These are phyloP conservation scores for Horisme vitalbata DNA, from an alignment of 2,888 invertebrate species.

Conservation along the genomic window DNA sequence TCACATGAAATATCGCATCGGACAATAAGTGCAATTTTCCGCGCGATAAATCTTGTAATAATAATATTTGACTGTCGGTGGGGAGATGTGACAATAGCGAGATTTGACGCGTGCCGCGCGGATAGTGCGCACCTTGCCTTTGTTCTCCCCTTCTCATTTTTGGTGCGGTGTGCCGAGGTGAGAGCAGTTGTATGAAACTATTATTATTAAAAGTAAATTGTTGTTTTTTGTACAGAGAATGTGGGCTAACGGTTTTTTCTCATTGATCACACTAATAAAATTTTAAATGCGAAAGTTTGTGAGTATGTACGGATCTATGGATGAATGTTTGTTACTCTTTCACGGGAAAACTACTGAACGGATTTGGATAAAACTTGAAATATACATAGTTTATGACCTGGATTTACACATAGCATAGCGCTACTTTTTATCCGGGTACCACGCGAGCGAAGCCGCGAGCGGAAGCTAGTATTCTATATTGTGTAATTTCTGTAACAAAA, in stretches of 20 bases:
- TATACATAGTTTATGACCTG: no score
- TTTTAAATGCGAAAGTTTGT: no score
- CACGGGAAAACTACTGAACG: no score
- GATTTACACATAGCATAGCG: no score
- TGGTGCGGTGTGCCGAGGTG: slow-evolving; percentile 43
- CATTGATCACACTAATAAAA: neutral
- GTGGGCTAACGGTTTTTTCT: slow-evolving; percentile 29
- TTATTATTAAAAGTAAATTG: slow-evolving; percentile 39
- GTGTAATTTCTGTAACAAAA: no score
- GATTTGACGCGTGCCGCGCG: slow-evolving; percentile 64
- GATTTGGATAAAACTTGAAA: no score
- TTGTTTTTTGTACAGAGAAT: slow-evolving; percentile 29
- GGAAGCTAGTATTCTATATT: neutral
- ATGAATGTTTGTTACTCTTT: no score
- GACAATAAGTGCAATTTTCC: slow-evolving; percentile 80
- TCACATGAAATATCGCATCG: slow-evolving; percentile 70
- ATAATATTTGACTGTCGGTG: slow-evolving; percentile 71
- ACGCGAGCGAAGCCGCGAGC: no score
- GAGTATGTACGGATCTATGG: no score
- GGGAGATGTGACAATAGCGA: slow-evolving; percentile 47
- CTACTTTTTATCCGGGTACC: no score
- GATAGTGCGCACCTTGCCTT: slow-evolving; percentile 67
- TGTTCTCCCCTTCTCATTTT: slow-evolving; percentile 45
- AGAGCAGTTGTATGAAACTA: slow-evolving; percentile 31
- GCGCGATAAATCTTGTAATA: slow-evolving; percentile 79